Evolutionary conservation across 2,797 vertebrate genomes (phyloP), one percentile per base, ranked within the genome.

Genomic region (Anas flavirostris): DNA sequence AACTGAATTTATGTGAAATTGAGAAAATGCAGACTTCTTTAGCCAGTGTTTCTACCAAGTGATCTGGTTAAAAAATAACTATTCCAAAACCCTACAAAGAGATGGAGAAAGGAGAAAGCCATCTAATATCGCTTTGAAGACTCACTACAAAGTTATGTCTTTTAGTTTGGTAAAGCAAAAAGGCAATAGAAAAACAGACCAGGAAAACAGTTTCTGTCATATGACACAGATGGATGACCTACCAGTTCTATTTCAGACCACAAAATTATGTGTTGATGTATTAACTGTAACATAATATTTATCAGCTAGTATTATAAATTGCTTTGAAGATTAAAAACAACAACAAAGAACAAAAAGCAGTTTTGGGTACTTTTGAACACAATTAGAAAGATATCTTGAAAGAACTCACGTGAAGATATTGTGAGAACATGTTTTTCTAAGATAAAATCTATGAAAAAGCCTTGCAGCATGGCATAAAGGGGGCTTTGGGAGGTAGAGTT

Each of bases 311-410:
- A 67, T 59, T 93, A 90, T 63, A 94, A 90, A 94, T 68, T 50
- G 50, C 94, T 96, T 95, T 96, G 93, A 96, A 95, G 95, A 94
- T 80, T 68, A 96, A 94, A 94, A 93, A 25, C 44, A 46, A 46
- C 44, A 78, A 9, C 6, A 16, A 81, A 9, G 7, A 23, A 33
- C 62, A 62, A 10, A 87, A 78, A 90, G 25, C 31, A 91, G 48
- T 75, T 90, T 72, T 62, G 60, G 72, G 67, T 80, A 66, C 64
- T 80, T 73, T 83, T 55, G 70, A 88, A 73, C 35, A 68, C 75
- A 55, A 82, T 80, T 59, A 58, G 84, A 50, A 89, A 76, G 35
- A 87, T 48, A 1, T 16, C 31, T 74, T 92, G 23, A 48, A 48
- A 25, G 48, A 48, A 23, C 48, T 48, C 50, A 28, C 9, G 26